Evolutionary conservation across 2,113 vertebrate genomes (phyloP).

Genomic region (Bubo scandiacus): DNA sequence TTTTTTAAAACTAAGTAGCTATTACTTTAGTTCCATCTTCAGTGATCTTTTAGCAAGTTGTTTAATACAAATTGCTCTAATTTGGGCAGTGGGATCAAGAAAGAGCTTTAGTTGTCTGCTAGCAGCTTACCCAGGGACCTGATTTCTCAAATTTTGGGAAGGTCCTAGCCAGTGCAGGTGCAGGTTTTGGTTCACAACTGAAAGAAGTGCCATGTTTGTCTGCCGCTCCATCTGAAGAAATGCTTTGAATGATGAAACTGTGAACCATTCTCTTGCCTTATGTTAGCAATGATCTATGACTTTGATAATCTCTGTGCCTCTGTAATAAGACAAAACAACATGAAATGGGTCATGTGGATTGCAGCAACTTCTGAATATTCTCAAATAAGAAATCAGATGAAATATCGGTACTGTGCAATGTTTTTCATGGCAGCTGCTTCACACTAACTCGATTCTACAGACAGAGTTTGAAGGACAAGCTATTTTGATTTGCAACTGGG

Average conservation of each 20-base stretch:
- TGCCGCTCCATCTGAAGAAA: background rate
- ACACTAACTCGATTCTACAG: background rate
- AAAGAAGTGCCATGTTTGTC: background rate
- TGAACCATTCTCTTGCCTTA: background rate
- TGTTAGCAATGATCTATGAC: background rate
- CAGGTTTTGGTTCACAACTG: background rate
- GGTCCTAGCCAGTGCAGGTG: rapidly evolving
- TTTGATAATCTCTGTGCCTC: background rate
- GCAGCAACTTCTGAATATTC: background rate
- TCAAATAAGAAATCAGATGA: background rate
- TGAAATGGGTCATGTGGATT: background rate
- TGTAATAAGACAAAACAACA: background rate
- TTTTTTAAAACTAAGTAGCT: background rate
- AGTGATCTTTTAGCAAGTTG: background rate
- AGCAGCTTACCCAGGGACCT: background rate
- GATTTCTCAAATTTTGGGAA: background rate
- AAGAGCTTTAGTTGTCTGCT: background rate
- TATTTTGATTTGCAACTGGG: background rate
- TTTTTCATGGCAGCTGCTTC: background rate
- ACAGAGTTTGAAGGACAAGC: background rate
- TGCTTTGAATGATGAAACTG: background rate
- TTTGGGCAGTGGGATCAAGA: background rate
- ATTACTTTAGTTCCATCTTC: background rate
- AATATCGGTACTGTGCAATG: background rate
- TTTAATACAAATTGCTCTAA: background rate